Evolutionary conservation across 2,113 vertebrate genomes (phyloP).

Genomic region (Hydrochoerus hydrochaeris): DNA sequence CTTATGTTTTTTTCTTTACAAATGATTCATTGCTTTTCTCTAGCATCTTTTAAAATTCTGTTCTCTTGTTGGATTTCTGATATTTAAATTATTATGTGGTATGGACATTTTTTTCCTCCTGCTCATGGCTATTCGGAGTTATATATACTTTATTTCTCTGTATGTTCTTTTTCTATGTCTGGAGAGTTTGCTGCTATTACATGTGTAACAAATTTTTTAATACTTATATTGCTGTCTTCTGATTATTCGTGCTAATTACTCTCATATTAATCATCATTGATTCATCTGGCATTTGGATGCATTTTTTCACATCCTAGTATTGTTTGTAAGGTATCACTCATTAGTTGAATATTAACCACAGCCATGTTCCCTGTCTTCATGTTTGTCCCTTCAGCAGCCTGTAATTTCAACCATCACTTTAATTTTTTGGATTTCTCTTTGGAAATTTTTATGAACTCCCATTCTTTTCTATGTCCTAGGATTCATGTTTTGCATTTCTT

Average conservation of each 20-base stretch:
- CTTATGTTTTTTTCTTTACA: background rate
- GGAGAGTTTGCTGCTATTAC: background rate
- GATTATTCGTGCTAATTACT: background rate
- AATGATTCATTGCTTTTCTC: background rate
- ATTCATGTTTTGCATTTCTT: background rate
- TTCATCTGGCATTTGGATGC: background rate
- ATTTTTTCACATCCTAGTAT: background rate
- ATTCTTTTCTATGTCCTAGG: background rate
- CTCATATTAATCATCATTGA: background rate
- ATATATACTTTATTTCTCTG: background rate
- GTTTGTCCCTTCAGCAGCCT: background rate
- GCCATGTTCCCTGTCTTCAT: background rate
- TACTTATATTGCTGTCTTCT: background rate
- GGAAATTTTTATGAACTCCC: background rate
- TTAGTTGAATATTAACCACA: background rate
- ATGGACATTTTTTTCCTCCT: background rate
- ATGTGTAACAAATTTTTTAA: background rate
- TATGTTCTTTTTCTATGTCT: background rate
- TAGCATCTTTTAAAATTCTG: background rate
- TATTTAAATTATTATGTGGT: background rate
- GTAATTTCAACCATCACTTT: background rate
- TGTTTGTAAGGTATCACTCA: background rate
- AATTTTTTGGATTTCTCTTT: background rate
- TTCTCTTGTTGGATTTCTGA: background rate
- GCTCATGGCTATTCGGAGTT: background rate